phyloP scores from a whole-genome alignment of 2,113 vertebrate species.

The Telmatochromis brichardi region DNA sequence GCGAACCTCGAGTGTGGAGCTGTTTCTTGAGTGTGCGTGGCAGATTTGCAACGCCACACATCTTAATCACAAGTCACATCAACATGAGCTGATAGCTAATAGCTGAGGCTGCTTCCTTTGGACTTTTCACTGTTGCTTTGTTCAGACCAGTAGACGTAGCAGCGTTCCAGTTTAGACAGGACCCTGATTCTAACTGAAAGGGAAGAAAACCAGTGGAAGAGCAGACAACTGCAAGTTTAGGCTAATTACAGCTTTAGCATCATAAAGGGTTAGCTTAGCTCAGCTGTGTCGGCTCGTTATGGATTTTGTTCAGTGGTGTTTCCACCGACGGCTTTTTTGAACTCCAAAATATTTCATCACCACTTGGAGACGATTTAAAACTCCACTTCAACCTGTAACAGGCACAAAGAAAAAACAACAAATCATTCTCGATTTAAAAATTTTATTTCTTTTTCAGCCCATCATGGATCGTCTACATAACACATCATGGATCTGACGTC shows the following conservation, averaged over 20 bases:
- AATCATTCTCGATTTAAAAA: fast-evolving
- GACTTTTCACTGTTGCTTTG: not conserved
- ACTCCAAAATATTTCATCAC: not conserved
- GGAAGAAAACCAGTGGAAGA: not conserved
- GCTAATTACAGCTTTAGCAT: not conserved
- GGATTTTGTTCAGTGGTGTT: not conserved
- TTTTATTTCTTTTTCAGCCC: not conserved
- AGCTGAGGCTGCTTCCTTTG: not conserved
- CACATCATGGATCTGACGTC: not conserved
- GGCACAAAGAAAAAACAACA: not conserved
- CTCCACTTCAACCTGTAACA: not conserved
- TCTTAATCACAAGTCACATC: not conserved
- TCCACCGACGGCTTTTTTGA: not conserved
- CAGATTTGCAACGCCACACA: not conserved
- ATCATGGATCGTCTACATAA: not conserved
- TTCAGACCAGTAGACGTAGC: not conserved
- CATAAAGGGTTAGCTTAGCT: not conserved
- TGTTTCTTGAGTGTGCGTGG: not conserved
- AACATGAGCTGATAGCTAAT: not conserved
- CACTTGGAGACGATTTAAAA: not conserved
- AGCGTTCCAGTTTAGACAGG: not conserved
- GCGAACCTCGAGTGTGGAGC: not conserved
- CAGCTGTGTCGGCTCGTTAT: not conserved
- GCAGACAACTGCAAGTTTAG: not conserved
- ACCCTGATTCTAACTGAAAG: not conserved